These are phyloP conservation scores for Oryctolagus cuniculus DNA, from an alignment of 2,113 vertebrate species.

Conservation along the genomic window DNA sequence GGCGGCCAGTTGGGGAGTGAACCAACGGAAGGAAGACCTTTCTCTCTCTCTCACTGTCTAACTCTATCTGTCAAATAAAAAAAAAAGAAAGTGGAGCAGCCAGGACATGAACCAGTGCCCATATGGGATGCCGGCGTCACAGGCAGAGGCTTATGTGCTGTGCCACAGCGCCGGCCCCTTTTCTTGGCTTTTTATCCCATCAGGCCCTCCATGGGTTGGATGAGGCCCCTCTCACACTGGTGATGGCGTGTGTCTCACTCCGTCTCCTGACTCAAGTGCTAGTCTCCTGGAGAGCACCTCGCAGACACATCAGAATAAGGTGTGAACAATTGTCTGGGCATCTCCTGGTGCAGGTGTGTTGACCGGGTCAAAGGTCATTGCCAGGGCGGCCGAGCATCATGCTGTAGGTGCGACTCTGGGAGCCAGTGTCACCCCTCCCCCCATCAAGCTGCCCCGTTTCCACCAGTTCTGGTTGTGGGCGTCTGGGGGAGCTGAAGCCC, in stretches of 20 bases:
- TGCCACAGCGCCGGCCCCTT: too few species aligned
- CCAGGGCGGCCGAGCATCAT: background rate
- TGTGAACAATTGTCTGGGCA: background rate
- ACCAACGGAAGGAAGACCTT: too few species aligned
- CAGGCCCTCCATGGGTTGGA: background rate
- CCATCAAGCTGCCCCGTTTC: background rate
- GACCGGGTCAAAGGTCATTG: background rate
- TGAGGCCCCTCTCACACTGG: too few species aligned
- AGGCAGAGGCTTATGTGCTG: too few species aligned
- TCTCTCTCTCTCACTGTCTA: too few species aligned
- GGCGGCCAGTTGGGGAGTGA: too few species aligned
- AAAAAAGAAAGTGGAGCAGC: too few species aligned
- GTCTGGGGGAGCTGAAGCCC: too few species aligned
- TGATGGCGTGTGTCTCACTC: background rate
- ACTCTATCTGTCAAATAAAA: too few species aligned
- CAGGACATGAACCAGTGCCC: too few species aligned
- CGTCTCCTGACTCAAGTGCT: background rate
- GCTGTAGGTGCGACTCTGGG: background rate
- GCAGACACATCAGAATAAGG: background rate
- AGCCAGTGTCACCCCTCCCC: background rate
- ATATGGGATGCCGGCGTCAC: too few species aligned
- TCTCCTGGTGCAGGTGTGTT: background rate
- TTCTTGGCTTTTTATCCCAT: background rate
- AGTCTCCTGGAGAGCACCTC: background rate
- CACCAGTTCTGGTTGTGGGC: background rate